These are phyloP conservation scores for Apogon talboti DNA, from an alignment of 2,797 vertebrate species.

Conservation along the genomic window DNA sequence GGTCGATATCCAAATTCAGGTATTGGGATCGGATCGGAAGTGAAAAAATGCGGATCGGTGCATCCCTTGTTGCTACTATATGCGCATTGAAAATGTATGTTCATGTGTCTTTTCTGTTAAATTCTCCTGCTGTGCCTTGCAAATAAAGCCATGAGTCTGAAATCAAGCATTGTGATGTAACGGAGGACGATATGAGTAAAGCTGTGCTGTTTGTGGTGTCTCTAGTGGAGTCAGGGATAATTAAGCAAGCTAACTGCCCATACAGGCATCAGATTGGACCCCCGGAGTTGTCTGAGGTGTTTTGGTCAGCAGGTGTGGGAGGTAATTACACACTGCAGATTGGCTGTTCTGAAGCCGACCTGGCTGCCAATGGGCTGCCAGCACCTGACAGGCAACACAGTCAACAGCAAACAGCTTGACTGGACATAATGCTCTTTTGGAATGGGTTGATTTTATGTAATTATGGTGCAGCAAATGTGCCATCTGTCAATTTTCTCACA, in stretches of 20 bases:
- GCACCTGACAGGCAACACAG: slow-evolving; percentile 6
- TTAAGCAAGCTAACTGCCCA: slow-evolving; percentile 24
- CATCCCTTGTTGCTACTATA: too few species aligned
- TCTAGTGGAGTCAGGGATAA: slow-evolving; percentile 1
- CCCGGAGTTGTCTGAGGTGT: neutral
- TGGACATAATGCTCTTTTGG: slow-evolving; percentile 3
- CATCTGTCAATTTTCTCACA: slow-evolving; percentile 4
- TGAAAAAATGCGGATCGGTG: too few species aligned
- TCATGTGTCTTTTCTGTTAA: slow-evolving; percentile 11
- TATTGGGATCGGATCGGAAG: too few species aligned
- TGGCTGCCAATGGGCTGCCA: slow-evolving; percentile 5
- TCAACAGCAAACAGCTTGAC: neutral
- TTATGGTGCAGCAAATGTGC: neutral
- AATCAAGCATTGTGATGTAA: slow-evolving; percentile 1
- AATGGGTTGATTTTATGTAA: neutral
- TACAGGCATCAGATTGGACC: slow-evolving; percentile 21
- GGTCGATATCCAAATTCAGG: too few species aligned
- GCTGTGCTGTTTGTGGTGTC: slow-evolving; percentile 18
- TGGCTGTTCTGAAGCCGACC: slow-evolving; percentile 17
- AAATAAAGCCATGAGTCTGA: neutral
- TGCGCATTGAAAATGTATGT: neutral
- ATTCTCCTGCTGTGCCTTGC: slow-evolving; percentile 3
- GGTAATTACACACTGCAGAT: slow-evolving; percentile 48
- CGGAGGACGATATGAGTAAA: neutral
- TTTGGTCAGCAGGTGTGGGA: slow-evolving; percentile 35